Evolutionary conservation across 2,113 vertebrate species (phyloP), one percentile per base, ranked within the genome.

Genomic region (Scopus umbretta): DNA sequence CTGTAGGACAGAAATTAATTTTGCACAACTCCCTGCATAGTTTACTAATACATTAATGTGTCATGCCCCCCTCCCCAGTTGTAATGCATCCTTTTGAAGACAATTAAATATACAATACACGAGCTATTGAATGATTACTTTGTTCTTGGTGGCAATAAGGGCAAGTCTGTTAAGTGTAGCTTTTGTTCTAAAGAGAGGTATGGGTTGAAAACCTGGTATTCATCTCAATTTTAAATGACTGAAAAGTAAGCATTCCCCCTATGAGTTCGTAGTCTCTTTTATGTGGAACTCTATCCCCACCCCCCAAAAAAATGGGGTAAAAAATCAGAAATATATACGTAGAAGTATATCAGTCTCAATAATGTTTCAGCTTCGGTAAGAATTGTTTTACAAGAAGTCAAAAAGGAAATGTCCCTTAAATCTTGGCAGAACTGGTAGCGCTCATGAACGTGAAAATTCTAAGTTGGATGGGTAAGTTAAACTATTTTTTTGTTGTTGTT

Each of bases 101-200:
- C 45, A 66, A 97, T 96, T 96, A 97, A 97, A 97, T 56, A 80
- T 6, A 93, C 26, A 80, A 67, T 40, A 84, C 16, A n/a, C 68
- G 72, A 93, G 43, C 52, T 89, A 0, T 5, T 49, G 66, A 53
- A 55, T 43, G 72, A 29, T 61, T 43, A 13, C 16, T 80, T 88
- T 2, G 4, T 96, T 92, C 58, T 78, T 26, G 19, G 18, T 13
- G 76, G 38, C 23, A 29, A 5, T 14, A 34, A 17, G 32, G 34
- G 36, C 18, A 55, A 38, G 52, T 11, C 8, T 30, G 7, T 23
- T 25, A 25, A 29, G 13, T 3, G n/a, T 5, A 50, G 45, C 14
- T 14, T 73, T 79, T 88, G 62, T 67, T 36, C 36, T 22, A 17
- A 8, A 14, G 59, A n/a, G 52, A 42, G 22, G 16, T 6, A 6